phyloP scores from a whole-genome alignment of 2,113 vertebrate genomes.

The Tretioscincus oriximinensis region DNA sequence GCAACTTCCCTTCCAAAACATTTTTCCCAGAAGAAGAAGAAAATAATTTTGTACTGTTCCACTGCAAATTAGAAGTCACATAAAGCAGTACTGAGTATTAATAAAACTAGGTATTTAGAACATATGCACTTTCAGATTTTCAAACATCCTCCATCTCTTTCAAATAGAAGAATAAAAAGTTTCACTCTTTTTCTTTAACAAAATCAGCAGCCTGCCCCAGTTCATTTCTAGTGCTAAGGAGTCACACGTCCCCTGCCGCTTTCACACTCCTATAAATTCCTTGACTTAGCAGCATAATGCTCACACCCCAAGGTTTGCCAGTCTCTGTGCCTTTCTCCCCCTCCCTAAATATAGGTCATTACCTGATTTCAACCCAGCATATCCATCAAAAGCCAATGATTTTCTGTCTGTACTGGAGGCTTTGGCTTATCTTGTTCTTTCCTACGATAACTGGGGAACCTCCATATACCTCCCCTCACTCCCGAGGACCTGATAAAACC shows the following conservation, averaged over 20 bases:
- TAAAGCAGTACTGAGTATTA: not conserved
- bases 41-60: not conserved
- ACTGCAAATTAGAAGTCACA: not conserved
- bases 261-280: conserved; percentile 16
- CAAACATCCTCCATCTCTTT: not conserved
- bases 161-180: not conserved
- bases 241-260: not conserved
- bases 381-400: conserved; percentile 25
- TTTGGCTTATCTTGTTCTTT: conserved; percentile 23
- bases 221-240: not conserved
- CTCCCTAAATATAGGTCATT: not conserved
- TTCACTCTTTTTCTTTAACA: not conserved
- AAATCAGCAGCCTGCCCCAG: not conserved
- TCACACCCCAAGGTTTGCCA: not conserved
- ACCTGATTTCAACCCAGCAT: not conserved
- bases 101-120: not conserved
- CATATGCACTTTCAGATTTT: not conserved
- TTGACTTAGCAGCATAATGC: not conserved
- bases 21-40: not conserved
- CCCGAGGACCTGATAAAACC: conserved; percentile 11
- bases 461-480: conserved; percentile 12
- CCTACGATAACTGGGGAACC: conserved; percentile 20
- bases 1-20: not conserved
- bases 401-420: conserved; percentile 22
- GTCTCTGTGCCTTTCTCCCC: not conserved